phyloP scores from a whole-genome alignment of 1,140 invertebrate genomes.

The Campodea augens region DNA sequence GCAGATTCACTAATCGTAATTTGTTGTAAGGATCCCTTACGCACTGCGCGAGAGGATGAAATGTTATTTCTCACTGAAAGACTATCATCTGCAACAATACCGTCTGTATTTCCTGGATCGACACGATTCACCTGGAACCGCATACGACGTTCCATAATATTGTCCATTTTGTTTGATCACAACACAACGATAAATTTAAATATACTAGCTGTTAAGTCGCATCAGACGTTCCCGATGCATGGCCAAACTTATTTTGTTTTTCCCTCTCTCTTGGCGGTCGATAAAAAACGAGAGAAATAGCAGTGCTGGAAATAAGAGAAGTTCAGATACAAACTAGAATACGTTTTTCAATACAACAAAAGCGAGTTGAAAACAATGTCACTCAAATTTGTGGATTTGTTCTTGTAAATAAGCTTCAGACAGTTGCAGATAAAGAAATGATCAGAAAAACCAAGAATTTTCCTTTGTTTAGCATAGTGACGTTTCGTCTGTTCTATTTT shows the following conservation, averaged over 20 bases:
- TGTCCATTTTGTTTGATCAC: not conserved
- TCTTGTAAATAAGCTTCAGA: too few species aligned
- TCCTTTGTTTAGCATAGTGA: too few species aligned
- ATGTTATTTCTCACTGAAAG: not conserved
- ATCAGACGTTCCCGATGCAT: not conserved
- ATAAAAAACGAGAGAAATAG: too few species aligned
- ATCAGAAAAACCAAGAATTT: too few species aligned
- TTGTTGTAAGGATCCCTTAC: not conserved
- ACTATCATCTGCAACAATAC: not conserved
- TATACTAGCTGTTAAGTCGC: not conserved
- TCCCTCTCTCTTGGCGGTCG: not conserved
- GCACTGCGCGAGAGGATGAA: not conserved
- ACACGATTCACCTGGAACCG: conserved; percentile 37
- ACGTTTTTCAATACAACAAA: too few species aligned
- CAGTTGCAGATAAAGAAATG: too few species aligned
- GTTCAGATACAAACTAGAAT: too few species aligned
- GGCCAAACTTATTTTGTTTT: not conserved
- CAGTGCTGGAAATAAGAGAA: too few species aligned
- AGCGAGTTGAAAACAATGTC: too few species aligned
- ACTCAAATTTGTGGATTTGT: too few species aligned
- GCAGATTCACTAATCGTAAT: not conserved
- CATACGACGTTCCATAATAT: conserved; percentile 22
- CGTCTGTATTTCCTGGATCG: not conserved
- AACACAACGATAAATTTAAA: not conserved
- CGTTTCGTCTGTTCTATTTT: too few species aligned